Evolutionary conservation across 2,888 invertebrate genomes (phyloP), one percentile per base, ranked within the genome.

Genomic region (Dicranocentrus wangi): DNA sequence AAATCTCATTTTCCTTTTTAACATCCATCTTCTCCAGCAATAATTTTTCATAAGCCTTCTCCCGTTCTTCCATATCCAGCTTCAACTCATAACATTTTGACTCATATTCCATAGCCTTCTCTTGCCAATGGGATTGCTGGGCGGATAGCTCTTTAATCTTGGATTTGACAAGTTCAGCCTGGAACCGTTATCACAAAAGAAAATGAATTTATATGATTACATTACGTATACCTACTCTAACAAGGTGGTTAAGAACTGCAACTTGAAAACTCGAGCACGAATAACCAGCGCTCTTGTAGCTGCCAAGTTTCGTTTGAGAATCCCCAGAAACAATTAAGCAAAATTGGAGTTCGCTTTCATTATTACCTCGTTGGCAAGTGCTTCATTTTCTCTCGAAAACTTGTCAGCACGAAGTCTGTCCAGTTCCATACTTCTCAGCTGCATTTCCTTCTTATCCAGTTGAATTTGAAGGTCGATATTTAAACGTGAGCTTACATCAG

Each of bases 71-170:
- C 51, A 85, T 42, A n/a, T 85, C 81, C 27, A 55, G 28, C 32
- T 83, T 83, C 1, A 84, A 42, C 47, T 77, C 68, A 60, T 43
- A 73, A 23, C 82, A 79, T 60, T 82, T 69, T 7, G 83, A 83
- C 25, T 84, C 84, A 19, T 51, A 79, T 0, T 73, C 58, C 60
- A 82, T 60, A n/a, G 84, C 82, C 47, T 81, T 80, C 53, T 86
- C 86, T 32, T 85, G 86, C 86, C 85, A 84, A n/a, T n/a, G n/a
- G n/a, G n/a, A n/a, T n/a, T n/a, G n/a, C n/a, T n/a, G n/a, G n/a
- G n/a, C n/a, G n/a, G n/a, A n/a, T n/a, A n/a, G n/a, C n/a, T n/a
- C n/a, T n/a, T 81, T 51, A 1, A 82, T 42, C 68, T 85, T 69
- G 13, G 61, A 53, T 23, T 58, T 63, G 21, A 42, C 61, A 15